Conservation (phyloP, 2,113 vertebrate genomes). For the Ornithorhynchus anatinus region DNA sequence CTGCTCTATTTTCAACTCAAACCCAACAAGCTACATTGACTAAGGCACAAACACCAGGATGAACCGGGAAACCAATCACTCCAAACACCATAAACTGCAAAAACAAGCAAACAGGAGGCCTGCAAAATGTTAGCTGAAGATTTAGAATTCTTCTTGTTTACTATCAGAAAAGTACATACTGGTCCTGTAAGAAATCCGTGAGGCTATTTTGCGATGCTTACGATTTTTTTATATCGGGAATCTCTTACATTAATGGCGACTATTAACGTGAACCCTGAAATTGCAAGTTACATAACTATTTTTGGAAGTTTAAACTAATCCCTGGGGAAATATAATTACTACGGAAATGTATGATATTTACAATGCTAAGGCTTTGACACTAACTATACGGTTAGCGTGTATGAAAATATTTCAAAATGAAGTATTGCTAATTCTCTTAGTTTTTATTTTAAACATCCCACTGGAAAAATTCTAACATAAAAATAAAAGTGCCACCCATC, state of each 20-base stretch:
- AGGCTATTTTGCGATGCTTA: too few species aligned
- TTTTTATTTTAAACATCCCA: background rate
- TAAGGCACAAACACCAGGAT: constrained; percentile 4
- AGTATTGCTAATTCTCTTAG: background rate
- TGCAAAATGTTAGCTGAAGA: background rate
- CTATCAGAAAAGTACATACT: background rate
- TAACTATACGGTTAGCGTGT: rapidly evolving
- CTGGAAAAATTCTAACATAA: background rate
- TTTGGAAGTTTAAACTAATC: background rate
- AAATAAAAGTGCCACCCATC: too few species aligned
- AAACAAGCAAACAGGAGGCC: background rate
- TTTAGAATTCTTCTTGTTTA: background rate
- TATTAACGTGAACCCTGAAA: constrained; percentile 8
- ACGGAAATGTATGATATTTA: background rate
- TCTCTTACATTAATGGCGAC: background rate
- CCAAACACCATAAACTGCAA: constrained; percentile 4
- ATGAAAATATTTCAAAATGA: rapidly evolving
- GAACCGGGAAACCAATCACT: background rate
- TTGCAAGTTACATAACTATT: background rate
- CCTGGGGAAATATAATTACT: rapidly evolving
- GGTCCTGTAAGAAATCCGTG: background rate
- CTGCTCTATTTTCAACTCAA: background rate
- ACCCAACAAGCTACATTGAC: constrained; percentile 7
- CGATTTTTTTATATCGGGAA: background rate
- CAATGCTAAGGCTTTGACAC: background rate